These are phyloP conservation scores for Perca flavescens DNA, from an alignment of 2,113 vertebrate genomes.

Conservation along the genomic window DNA sequence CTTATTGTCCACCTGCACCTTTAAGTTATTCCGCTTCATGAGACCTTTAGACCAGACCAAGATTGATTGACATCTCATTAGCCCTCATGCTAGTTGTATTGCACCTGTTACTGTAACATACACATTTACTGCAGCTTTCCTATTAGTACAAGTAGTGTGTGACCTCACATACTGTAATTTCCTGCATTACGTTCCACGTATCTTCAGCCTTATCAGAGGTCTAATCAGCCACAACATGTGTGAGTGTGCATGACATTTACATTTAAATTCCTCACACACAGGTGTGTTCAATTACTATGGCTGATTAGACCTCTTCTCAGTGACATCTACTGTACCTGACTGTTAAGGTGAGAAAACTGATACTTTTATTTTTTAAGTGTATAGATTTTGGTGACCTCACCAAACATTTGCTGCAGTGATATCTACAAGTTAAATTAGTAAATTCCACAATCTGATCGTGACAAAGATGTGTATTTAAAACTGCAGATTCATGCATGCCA, in stretches of 20 bases:
- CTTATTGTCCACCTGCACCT: neutral
- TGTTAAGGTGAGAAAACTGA: neutral
- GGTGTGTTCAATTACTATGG: neutral
- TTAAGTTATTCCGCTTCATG: neutral
- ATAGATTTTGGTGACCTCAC: neutral
- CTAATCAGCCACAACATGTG: constrained; percentile 35
- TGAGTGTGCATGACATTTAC: neutral
- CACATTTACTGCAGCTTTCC: neutral
- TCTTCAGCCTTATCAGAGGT: constrained; percentile 5
- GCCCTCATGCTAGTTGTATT: neutral
- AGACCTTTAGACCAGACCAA: neutral
- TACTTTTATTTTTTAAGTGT: neutral
- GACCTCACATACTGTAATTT: neutral
- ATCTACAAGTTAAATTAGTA: neutral
- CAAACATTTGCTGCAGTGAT: neutral
- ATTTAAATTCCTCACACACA: neutral
- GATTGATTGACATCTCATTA: neutral
- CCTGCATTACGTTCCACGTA: neutral
- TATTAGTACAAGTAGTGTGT: neutral
- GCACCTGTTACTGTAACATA: neutral
- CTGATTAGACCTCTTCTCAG: constrained; percentile 1
- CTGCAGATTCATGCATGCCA: neutral
- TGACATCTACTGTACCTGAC: neutral
- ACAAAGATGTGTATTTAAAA: neutral
- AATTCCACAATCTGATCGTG: neutral